Base-by-base conservation (phyloP, 1,140 invertebrate genomes). In the Brachionus paranguensis region DNA sequence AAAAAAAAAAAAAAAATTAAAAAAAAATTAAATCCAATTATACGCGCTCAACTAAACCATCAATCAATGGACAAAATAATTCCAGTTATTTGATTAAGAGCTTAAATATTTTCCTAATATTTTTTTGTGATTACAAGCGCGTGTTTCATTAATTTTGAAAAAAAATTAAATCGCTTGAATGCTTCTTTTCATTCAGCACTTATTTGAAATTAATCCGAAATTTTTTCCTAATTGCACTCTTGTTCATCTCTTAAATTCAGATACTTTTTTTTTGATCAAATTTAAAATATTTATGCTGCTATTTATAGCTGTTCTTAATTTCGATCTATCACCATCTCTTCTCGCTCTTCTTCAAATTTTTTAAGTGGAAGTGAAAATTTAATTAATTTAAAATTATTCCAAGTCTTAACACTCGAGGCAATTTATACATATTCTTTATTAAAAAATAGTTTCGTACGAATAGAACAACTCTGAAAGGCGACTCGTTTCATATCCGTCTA, bases 321-420 rank as follows among this genome's bases (percentile, higher is more conserved):
- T 76, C 72, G 20, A 29, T 76, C 45, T 47, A 50, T 76, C 72
- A 27, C 45, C 72, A 50, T 50, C 43, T 76, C 24, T 50, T 76
- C 45, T 50, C 47, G 43, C 33, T 76, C 43, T 53, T 37, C 33
- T 50, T 47, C 72, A 47, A 47, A 29, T 50, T 76, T 76, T 27
- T 50, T 76, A 76, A 76, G 72, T 76, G 72, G 72, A 76, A 76
- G 72, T 76, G 72, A 76, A 76, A 76, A 76, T 76, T 76, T 76
- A 76, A 76, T 76, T 76, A 76, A 76, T 76, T 50, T 76, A 76
- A 27, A 76, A 76, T 76, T 76, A 76, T 76, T 76, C 29, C 29
- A 76, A 50, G 45, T 76, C 72, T 76, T 76, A 50, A 50, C 72
- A 76, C 72, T 76, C 72, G 45, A 76, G 72, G 72, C 72, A 76